These are phyloP conservation scores for Altica lythri DNA, from an alignment of 2,888 invertebrate species.

Conservation along the genomic window DNA sequence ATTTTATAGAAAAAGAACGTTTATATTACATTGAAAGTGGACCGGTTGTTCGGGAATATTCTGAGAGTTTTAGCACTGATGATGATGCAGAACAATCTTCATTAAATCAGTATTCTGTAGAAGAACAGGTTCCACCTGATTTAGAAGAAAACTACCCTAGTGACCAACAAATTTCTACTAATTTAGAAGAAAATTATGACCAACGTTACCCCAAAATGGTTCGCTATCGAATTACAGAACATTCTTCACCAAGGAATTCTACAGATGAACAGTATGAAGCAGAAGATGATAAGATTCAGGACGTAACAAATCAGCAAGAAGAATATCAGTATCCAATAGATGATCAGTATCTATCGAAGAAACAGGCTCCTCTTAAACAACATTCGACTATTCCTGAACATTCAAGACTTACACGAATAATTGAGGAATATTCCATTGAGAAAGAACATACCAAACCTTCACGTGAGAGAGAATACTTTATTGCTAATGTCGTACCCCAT, in stretches of 20 bases:
- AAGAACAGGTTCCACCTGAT: no score
- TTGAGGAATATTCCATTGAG: not conserved
- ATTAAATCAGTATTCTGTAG: no score
- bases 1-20: conserved; percentile 29
- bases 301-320: no score
- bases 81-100: no score
- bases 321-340: not conserved
- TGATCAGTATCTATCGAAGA: not conserved
- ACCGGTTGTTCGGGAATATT: not conserved
- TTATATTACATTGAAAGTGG: conserved; percentile 10
- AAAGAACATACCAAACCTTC: not conserved
- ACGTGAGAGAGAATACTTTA: conserved; percentile 34
- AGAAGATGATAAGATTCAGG: not conserved
- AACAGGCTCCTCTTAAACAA: not conserved
- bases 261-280: not conserved
- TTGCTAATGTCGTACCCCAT: conserved; percentile 37
- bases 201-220: no score
- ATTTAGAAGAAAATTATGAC: no score
- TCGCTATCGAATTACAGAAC: no score
- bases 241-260: not conserved
- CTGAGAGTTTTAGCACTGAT: not conserved
- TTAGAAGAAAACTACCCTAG: no score
- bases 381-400: not conserved
- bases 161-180: no score
- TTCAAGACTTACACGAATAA: not conserved